phyloP scores from a whole-genome alignment of 2,888 invertebrate genomes.

The Protodeltote pygarga region DNA sequence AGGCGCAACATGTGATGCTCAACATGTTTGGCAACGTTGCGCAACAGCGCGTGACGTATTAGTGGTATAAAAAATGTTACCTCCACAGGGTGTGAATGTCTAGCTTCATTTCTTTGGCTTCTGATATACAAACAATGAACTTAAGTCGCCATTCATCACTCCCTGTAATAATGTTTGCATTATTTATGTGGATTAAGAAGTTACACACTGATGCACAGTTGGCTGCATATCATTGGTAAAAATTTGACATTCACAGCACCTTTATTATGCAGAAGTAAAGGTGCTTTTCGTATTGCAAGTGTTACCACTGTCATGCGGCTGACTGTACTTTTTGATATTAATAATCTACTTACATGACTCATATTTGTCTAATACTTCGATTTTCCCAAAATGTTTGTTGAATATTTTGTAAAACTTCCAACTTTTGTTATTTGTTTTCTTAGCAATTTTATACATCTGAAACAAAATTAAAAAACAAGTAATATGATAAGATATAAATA shows the following conservation, averaged over 20 bases:
- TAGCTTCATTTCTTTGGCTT: constrained; percentile 67
- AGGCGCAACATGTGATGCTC: no score
- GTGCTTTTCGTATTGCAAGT: no score
- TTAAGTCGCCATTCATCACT: constrained; percentile 79
- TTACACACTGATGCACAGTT: no score
- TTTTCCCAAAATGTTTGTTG: constrained; percentile 77
- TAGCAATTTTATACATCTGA: constrained; percentile 79
- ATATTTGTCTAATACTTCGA: constrained; percentile 76
- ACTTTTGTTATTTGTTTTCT: constrained; percentile 72
- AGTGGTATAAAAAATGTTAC: constrained; percentile 66
- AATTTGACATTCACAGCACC: no score
- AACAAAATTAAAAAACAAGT: no score
- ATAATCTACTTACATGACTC: constrained; percentile 74
- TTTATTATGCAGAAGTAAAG: no score
- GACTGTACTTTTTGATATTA: constrained; percentile 12
- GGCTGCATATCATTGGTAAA: no score
- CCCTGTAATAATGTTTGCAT: constrained; percentile 68
- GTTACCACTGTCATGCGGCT: no score
- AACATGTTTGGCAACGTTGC: no score
- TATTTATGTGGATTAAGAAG: no score
- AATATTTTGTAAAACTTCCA: constrained; percentile 81
- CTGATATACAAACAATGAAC: constrained; percentile 70
- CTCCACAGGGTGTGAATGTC: constrained; percentile 75
- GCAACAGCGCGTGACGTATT: no score
- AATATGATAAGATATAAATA: no score